Evolutionary conservation across 2,113 vertebrate genomes (phyloP), one percentile per base, ranked within the genome.

Genomic region (Hemiscyllium ocellatum): DNA sequence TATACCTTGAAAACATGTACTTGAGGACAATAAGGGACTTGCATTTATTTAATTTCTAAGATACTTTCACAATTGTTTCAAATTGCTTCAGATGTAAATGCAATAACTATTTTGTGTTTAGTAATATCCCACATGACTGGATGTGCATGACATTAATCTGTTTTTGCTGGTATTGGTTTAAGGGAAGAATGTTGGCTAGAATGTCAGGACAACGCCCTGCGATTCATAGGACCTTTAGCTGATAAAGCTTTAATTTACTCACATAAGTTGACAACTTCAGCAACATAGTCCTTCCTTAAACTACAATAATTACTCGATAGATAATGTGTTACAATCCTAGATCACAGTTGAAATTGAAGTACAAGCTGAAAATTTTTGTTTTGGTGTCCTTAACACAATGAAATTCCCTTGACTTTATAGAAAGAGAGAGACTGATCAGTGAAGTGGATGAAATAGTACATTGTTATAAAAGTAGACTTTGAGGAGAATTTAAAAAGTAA

Each of bases 221-320:
- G 42, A 83, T 83, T 83, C 80, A 83, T 83, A 37, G 29, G 56
- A 91, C n/a, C 56, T 91, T 91, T 65, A 91, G 29, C 56, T 91
- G 87, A 91, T 65, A 65, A 83, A 83, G 87, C 56, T 91, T 56
- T 29, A 89, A 89, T 7, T 52, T 52, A 13, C 85, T 52, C n/a
- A 13, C 1, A n/a, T 65, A 65, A 29, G 26, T 65, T 91, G 87
- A 8, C 87, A n/a, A n/a, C 52, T 91, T 29, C 19, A 33, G 33
- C 52, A 61, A 29, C 8, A 19, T 13, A 91, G 52, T 1, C 29
- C 22, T n/a, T 91, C 33, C 13, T 33, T 29, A 91, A 10, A 19
- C 17, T 56, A 56, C 29, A 33, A 17, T 65, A 56, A 56, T 65
- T 61, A 5, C 29, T 13, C 15, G 4, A 1, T 91, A 1, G 87